Base-by-base conservation (phyloP, 2,797 vertebrate species). In the Acrocephalus scirpaceus region DNA sequence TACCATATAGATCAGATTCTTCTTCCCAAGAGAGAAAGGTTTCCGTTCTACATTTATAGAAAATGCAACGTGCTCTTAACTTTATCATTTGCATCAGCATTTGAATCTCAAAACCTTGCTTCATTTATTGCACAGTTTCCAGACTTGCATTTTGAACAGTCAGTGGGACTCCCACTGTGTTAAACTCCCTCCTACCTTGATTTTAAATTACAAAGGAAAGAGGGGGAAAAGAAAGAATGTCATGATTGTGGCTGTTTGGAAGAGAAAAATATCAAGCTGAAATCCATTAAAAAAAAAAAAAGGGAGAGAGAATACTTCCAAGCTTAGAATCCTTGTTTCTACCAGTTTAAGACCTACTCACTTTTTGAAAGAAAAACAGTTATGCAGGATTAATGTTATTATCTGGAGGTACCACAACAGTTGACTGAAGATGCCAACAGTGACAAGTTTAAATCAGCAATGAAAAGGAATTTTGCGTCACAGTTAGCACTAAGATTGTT, bases 81-180 rank as follows among this genome's bases (percentile, higher is more conserved):
- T 95, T 93, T 22, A 84, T 44, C 16, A 90, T 81, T 88, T 92
- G 51, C 40, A 77, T 95, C 75, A 85, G 45, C 57, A 78, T 86
- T 92, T 81, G 82, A 75, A 93, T 92, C 87, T 86, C 62, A 88
- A 88, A 92, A 83, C 13, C 42, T 71, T 89, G 87, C 75, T 83
- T 96, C 81, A 85, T 90, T 95, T 94, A 70, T 82, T 89, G 42
- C 88, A 92, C 77, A 91, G 82, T 90, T 94, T 90, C 54, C 66
- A 90, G 87, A 83, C 75, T 58, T 73, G 62, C 34, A 78, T 86
- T 82, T 92, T 0, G 30, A 86, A 91, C 86, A 92, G 62, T 45
- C 85, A 78, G 51, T 60, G 67, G 16, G 44, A 73, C 36, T 91
- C 94, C 89, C 16, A 58, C 61, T 72, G 92, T 13, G 86, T 54